A percentile compares a stretch with the other conserved stretches of the same genome.
Conservation (phyloP, 2,888 invertebrate species). For the Ceratothoa steindachneri region DNA sequence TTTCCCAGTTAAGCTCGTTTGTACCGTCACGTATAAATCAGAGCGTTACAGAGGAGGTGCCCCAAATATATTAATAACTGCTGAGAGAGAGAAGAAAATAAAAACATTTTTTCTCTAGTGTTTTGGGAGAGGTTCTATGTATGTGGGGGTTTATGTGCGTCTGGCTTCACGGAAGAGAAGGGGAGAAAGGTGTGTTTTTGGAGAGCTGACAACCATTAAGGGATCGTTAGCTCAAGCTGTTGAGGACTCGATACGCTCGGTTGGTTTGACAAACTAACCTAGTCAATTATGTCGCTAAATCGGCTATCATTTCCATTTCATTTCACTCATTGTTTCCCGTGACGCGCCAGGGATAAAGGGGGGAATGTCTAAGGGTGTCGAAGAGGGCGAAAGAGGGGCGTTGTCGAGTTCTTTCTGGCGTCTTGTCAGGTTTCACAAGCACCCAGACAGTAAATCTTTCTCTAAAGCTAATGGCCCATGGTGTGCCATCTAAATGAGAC, state of each 20-base stretch:
- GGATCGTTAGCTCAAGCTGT: constrained; percentile 3
- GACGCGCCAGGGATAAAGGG: constrained; percentile 1
- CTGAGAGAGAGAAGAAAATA: too few relatives aligned
- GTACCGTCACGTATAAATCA: too few relatives aligned
- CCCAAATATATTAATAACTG: too few relatives aligned
- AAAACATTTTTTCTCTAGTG: too few relatives aligned
- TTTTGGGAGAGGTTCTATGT: too few relatives aligned
- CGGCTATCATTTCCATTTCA: constrained; percentile 7
- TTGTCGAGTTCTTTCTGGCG: not conserved
- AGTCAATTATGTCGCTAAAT: constrained; percentile 9
- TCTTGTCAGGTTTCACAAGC: constrained; percentile 26
- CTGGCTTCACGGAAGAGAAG: too few relatives aligned
- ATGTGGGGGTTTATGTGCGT: too few relatives aligned
- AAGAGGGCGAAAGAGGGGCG: not conserved
- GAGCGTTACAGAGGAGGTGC: too few relatives aligned
- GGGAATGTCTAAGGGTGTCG: not conserved
- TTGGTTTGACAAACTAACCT: constrained; percentile 5
- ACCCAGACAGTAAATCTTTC: constrained; percentile 44
- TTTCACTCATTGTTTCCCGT: constrained; percentile 9
- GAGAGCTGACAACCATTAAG: not conserved
- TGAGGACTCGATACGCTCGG: not conserved
- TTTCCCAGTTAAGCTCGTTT: too few relatives aligned
- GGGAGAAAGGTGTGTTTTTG: not conserved
- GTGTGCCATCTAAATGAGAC: not conserved
- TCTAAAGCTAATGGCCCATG: constrained; percentile 46